phyloP scores from a whole-genome alignment of 2,113 vertebrate genomes.

The Perca fluviatilis region DNA sequence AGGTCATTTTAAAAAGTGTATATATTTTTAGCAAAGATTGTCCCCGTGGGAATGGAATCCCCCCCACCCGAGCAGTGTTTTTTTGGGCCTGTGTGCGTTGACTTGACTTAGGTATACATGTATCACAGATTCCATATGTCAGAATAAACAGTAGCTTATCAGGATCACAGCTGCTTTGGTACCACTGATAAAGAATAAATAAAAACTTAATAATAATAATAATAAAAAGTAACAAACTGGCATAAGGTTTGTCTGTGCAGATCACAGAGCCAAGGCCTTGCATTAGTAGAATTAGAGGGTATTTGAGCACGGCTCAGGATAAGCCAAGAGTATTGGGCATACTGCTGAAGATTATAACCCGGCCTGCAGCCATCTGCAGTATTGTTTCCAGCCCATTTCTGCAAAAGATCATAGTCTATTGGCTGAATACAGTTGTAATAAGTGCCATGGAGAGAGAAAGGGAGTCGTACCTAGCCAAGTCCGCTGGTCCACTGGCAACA shows the following conservation, averaged over 20 bases:
- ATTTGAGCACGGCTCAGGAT: slow-evolving; percentile 70
- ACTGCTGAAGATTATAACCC: slow-evolving; percentile 72
- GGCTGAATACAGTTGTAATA: slow-evolving; percentile 65
- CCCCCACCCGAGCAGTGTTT: background rate
- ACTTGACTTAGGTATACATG: background rate
- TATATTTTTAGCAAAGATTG: background rate
- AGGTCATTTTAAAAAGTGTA: slow-evolving; percentile 10
- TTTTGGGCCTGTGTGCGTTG: background rate
- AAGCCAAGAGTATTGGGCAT: slow-evolving; percentile 72
- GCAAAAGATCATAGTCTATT: slow-evolving; percentile 76
- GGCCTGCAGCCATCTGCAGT: slow-evolving; percentile 58
- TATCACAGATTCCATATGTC: background rate
- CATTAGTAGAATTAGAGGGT: slow-evolving; percentile 74
- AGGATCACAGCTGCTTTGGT: slow-evolving; percentile 34
- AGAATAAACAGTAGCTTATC: slow-evolving; percentile 34
- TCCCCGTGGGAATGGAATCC: background rate
- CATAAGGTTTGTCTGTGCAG: slow-evolving; percentile 18
- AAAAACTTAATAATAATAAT: slow-evolving; percentile 40
- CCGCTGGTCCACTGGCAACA: slow-evolving; percentile 79
- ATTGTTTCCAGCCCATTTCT: slow-evolving; percentile 75
- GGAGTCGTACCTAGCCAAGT: slow-evolving; percentile 69
- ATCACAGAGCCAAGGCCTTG: slow-evolving; percentile 58
- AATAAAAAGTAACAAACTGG: slow-evolving; percentile 53
- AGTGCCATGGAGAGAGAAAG: slow-evolving; percentile 73
- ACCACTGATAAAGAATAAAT: slow-evolving; percentile 48